Conservation (phyloP, 1,140 invertebrate genomes). For the Drosophila saltans region DNA sequence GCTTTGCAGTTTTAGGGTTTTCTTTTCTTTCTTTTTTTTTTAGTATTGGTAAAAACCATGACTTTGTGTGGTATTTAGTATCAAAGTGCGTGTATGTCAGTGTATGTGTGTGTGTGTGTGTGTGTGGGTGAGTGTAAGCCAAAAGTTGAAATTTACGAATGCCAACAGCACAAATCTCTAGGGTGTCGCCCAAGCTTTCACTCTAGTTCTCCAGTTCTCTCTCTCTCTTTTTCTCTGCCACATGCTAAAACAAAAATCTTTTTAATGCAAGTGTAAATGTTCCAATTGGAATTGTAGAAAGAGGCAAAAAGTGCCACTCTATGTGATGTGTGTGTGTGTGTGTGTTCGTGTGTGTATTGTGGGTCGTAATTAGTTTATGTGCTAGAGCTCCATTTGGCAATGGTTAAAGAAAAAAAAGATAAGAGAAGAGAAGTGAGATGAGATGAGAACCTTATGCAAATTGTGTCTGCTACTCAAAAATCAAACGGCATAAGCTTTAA, state of each 20-base stretch:
- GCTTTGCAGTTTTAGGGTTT: conserved; percentile 21
- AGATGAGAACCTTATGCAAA: conserved; percentile 30
- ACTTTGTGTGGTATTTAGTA: not conserved
- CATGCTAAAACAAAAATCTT: conserved; percentile 8
- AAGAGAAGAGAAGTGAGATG: conserved; percentile 46
- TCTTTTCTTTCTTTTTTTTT: too few species aligned
- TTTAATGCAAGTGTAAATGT: conserved; percentile 16
- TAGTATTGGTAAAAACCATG: conserved; percentile 29
- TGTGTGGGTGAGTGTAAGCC: conserved; percentile 4
- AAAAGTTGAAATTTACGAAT: not conserved
- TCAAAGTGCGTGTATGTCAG: conserved; percentile 1
- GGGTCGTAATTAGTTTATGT: conserved; percentile 26
- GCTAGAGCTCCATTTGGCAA: conserved; percentile 20
- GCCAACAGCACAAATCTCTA: conserved; percentile 4
- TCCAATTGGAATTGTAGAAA: conserved; percentile 15
- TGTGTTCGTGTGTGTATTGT: not conserved
- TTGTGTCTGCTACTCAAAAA: conserved; percentile 34
- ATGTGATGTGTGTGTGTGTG: not conserved
- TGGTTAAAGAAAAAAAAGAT: conserved; percentile 11
- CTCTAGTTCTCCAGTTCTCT: not conserved
- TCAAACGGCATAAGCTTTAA: conserved; percentile 55
- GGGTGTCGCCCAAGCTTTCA: not conserved
- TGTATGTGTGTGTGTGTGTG: not conserved
- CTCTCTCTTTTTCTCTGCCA: too few species aligned
- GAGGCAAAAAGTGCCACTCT: not conserved